Evolutionary conservation across 2,113 vertebrate species (phyloP).

Genomic region (Poeciliopsis turrubarensis): DNA sequence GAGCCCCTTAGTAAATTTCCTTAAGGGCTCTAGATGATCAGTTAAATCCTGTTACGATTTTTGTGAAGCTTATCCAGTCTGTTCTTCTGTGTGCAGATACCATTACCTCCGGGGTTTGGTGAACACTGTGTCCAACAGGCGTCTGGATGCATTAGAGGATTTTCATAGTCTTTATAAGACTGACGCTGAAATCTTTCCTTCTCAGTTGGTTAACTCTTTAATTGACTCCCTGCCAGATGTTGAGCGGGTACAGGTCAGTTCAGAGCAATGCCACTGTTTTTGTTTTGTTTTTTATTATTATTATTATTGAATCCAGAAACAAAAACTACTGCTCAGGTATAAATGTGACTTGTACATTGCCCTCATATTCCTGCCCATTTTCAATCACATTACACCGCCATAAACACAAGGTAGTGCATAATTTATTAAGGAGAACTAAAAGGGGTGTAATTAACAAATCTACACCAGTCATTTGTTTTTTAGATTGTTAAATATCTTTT

Average conservation of each 20-base stretch:
- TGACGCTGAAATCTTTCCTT: conserved; percentile 90
- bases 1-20: background rate
- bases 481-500: too few relatives aligned
- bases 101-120: conserved; percentile 93
- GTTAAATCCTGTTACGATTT: background rate
- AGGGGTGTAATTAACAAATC: too few relatives aligned
- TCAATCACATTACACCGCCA: background rate
- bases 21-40: background rate
- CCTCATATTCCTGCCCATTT: too few relatives aligned
- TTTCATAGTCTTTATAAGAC: conserved; percentile 96
- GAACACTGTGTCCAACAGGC: conserved; percentile 84
- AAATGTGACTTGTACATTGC: too few relatives aligned
- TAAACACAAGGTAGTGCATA: background rate
- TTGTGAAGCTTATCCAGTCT: background rate
- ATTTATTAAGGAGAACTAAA: background rate
- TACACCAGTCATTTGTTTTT: too few relatives aligned
- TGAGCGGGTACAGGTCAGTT: conserved; percentile 76
- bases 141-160: conserved; percentile 88
- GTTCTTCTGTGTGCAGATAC: conserved; percentile 79
- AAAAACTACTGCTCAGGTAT: conserved; percentile 1
- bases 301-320: background rate
- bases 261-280: background rate
- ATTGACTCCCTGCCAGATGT: conserved; percentile 79
- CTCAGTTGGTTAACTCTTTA: conserved; percentile 85
- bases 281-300: background rate